Conservation (phyloP, 2,888 invertebrate species). For the Schrankia costaestrigalis region DNA sequence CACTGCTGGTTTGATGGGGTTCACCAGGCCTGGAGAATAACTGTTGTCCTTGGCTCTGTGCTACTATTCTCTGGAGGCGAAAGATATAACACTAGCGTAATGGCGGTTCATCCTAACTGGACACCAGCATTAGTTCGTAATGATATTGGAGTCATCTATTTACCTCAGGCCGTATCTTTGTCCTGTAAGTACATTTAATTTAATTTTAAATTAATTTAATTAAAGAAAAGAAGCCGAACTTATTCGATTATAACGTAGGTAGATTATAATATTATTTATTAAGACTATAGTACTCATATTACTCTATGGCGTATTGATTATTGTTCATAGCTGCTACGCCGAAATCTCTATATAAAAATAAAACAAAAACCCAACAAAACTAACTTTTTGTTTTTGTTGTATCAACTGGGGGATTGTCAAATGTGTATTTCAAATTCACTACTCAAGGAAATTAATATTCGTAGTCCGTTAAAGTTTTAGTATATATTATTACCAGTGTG, state of each 20-base stretch:
- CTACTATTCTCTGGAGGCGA: slow-evolving; percentile 45
- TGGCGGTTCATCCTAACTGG: slow-evolving; percentile 46
- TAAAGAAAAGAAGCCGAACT: not conserved
- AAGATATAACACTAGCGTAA: slow-evolving; percentile 37
- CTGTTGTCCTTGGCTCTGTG: slow-evolving; percentile 48
- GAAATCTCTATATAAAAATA: too few species aligned
- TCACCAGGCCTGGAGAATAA: slow-evolving; percentile 45
- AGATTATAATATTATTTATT: too few species aligned
- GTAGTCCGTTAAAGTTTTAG: too few species aligned
- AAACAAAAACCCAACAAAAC: too few species aligned
- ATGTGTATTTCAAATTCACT: too few species aligned
- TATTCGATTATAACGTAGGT: not conserved
- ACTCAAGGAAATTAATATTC: too few species aligned
- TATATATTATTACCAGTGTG: too few species aligned
- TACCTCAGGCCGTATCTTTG: slow-evolving; percentile 29
- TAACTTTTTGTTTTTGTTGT: too few species aligned
- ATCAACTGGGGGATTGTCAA: too few species aligned
- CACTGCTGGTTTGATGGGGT: slow-evolving; percentile 62
- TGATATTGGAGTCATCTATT: slow-evolving; percentile 48
- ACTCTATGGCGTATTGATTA: too few species aligned
- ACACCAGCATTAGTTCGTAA: slow-evolving; percentile 38
- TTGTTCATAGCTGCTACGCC: too few species aligned
- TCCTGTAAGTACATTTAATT: slow-evolving; percentile 34
- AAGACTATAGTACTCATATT: too few species aligned
- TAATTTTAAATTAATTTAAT: not conserved